Evolutionary conservation across 2,888 invertebrate species (phyloP), one percentile per base, ranked within the genome.

Genomic region (Aleiodes testaceus): DNA sequence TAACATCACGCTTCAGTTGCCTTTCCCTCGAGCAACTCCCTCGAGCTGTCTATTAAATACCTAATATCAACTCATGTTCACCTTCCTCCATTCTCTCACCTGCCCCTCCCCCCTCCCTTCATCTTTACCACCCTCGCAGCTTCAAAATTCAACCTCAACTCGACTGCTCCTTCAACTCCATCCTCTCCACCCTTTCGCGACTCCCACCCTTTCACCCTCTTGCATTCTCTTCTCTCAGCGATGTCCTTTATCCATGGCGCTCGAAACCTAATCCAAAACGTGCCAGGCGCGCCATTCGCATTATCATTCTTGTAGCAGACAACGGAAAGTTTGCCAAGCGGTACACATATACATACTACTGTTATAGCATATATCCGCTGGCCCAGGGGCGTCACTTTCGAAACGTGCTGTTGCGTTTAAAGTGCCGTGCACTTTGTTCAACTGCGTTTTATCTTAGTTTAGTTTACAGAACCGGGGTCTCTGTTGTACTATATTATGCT

Each of bases 241-340:
- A 49, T 55, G 44, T 59, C 66, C 66, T 55, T 69, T 59, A 69
- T 64, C 74, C 66, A 49, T 66, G 66, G 36, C 47, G 69, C 75
- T 76, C 75, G 78, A 79, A 79, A 80, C 77, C 80, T 83, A 82
- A 84, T 84, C 82, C 84, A 79, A 82, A 82, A 82, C 81, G 83
- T 84, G 83, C 80, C 79, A 77, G 78, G 80, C 79, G 77, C 78
- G 72, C 75, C 73, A 75, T 78, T 76, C 78, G 75, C 81, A 84
- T 84, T 84, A 84, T 85, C 84, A 84, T 84, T 85, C 84, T 82
- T 81, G 84, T 79, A 79, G 83, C 84, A 82, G 80, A 80, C 80
- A 80, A 78, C 78, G 77, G 75, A 79, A 82, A 84, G 81, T 83
- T 84, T 82, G 82, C 80, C 83, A 76, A 79, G 78, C 78, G 70